Evolutionary conservation across 2,113 vertebrate species (phyloP), one percentile per base, ranked within the genome.

Genomic region (Macroglossus sobrinus): DNA sequence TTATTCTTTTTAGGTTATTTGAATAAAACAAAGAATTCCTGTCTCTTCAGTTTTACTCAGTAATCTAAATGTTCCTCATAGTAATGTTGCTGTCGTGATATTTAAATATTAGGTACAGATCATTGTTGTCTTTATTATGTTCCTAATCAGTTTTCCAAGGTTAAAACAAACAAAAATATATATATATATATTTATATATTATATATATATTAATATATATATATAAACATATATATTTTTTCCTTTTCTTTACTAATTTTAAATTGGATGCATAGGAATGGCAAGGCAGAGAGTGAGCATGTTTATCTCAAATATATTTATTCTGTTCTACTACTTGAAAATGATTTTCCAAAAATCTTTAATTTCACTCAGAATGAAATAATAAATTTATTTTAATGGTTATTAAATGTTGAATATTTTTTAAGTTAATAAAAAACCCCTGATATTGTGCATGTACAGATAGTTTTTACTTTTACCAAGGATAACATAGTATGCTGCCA

Each of bases 291-390:
- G 18, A 81, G 7, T 78, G 33, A 85, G 16, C 43, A 8, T 40
- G 2, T 78, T 92, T 15, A 64, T 63, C 30, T 89, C 47, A 92
- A 57, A 64, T 87, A 71, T 47, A 57, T 90, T 95, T 91, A 72
- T 79, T 84, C 13, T 59, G 1, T 91, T 26, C 6, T 26, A 89
- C 1, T 3, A 59, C 33, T 57, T 59, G 38, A 89, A 96, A 92
- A 72, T 74, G 24, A 63, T 61, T 33, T 12, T 19, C 12, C 4
- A 22, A 21, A 24, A 71, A 66, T 59, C 35, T 21, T 82, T 59
- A 57, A 57, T 86, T 92, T 78, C 6, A 80, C 10, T 85, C n/a
- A 89, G 30, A 72, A 92, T 76, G 7, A 64, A 89, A 95, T 92
- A 64, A 8, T 72, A 7, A 69, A 14, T 45, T 43, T 43, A 71